These are phyloP conservation scores for Amazona guildingii DNA, from an alignment of 2,113 vertebrate species.

Conservation along the genomic window DNA sequence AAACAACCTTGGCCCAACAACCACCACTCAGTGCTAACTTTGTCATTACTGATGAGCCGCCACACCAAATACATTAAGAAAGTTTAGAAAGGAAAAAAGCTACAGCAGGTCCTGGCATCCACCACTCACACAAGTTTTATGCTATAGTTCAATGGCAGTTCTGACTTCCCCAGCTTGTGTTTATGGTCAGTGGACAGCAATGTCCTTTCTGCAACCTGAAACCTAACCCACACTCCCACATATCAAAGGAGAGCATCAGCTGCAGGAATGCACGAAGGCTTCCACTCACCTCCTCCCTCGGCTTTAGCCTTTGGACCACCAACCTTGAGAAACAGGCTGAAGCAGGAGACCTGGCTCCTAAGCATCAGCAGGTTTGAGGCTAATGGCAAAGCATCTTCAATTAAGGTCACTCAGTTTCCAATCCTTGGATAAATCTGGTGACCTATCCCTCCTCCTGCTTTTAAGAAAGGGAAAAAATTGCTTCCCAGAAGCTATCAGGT, in stretches of 20 bases:
- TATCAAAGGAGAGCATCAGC: background rate
- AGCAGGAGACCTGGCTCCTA: background rate
- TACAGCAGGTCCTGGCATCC: background rate
- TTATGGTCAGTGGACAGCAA: background rate
- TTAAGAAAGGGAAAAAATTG: background rate
- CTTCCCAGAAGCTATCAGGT: background rate
- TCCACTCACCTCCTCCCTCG: background rate
- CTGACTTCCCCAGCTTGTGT: background rate
- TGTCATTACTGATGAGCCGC: background rate
- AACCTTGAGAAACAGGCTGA: conserved; percentile 11
- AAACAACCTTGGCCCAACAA: background rate
- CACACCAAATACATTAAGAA: background rate
- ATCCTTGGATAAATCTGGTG: background rate
- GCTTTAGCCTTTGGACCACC: conserved; percentile 4
- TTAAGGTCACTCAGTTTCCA: background rate
- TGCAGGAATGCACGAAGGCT: background rate
- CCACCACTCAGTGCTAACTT: background rate
- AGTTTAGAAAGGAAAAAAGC: background rate
- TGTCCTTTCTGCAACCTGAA: background rate
- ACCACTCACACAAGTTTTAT: background rate
- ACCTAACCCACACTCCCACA: background rate
- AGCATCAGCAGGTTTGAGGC: background rate
- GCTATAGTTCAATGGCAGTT: background rate
- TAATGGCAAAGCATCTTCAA: conserved; percentile 5
- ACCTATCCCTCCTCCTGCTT: background rate